phyloP scores from a whole-genome alignment of 2,888 invertebrate genomes.

The Ectobius pallidus region DNA sequence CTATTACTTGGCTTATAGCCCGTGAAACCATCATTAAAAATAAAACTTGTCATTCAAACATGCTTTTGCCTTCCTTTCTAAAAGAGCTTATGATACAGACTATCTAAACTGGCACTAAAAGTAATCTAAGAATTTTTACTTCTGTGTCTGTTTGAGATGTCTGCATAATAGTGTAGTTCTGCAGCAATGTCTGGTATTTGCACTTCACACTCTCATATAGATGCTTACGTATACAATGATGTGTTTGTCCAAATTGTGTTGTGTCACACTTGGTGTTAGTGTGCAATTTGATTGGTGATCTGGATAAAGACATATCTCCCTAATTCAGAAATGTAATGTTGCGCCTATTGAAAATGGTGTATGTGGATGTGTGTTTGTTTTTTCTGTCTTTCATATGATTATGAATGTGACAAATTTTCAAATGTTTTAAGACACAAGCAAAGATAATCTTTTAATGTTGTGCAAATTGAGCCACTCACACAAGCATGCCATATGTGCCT shows the following conservation, averaged over 20 bases:
- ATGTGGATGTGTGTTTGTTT: not conserved
- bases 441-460: conserved; percentile 23
- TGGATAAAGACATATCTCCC: not conserved
- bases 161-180: too few relatives aligned
- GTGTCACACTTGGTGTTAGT: not conserved
- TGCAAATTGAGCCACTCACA: conserved; percentile 13
- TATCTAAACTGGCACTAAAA: too few relatives aligned
- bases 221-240: not conserved
- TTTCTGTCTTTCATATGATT: not conserved
- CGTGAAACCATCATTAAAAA: too few relatives aligned
- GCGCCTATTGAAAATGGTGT: not conserved
- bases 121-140: too few relatives aligned
- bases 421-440: not conserved
- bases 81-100: too few relatives aligned
- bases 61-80: too few relatives aligned
- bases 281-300: not conserved
- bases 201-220: not conserved
- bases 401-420: not conserved
- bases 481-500: conserved; percentile 22
- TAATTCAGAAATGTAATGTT: not conserved
- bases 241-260: not conserved
- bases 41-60: too few relatives aligned
- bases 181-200: not conserved
- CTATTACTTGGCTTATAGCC: too few relatives aligned
- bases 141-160: too few relatives aligned